phyloP scores from a whole-genome alignment of 2,797 vertebrate genomes.

The Rhabdomys pumilio region DNA sequence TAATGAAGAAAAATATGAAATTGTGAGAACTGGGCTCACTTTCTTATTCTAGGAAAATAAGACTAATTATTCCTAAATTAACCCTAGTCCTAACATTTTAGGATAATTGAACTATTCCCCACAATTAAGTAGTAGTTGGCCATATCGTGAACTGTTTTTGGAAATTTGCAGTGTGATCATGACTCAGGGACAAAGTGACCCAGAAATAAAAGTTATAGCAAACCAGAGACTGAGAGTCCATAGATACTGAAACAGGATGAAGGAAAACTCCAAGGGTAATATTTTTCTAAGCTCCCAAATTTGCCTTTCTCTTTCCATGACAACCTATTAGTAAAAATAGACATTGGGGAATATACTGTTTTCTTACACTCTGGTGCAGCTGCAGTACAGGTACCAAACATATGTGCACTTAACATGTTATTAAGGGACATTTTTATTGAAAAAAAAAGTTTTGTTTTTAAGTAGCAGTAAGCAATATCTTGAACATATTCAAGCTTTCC shows the following conservation, averaged over 20 bases:
- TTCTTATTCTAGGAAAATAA: constrained; percentile 69
- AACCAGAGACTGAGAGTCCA: constrained; percentile 33
- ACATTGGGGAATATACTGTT: constrained; percentile 23
- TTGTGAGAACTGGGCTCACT: constrained; percentile 43
- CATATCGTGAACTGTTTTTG: constrained; percentile 63
- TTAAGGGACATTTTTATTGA: constrained; percentile 20
- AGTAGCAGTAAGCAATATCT: constrained; percentile 20
- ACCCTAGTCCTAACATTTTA: constrained; percentile 54
- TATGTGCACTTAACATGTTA: constrained; percentile 72
- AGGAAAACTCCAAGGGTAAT: constrained; percentile 76
- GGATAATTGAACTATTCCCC: constrained; percentile 62
- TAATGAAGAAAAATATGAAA: constrained; percentile 69
- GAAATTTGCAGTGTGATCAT: constrained; percentile 72
- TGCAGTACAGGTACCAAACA: constrained; percentile 23
- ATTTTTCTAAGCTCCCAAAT: constrained; percentile 60
- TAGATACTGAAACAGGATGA: constrained; percentile 64
- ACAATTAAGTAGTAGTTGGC: constrained; percentile 70
- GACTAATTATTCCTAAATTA: constrained; percentile 67
- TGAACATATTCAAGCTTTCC: constrained; percentile 52
- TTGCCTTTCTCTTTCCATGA: constrained; percentile 75
- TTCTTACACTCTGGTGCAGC: constrained; percentile 51
- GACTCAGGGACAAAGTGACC: constrained; percentile 77
- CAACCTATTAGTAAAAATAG: constrained; percentile 62
- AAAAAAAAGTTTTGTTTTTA: constrained; percentile 56
- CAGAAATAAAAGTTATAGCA: constrained; percentile 62